These are phyloP conservation scores for Monochamus alternatus DNA, from an alignment of 2,888 invertebrate species.

Conservation along the genomic window DNA sequence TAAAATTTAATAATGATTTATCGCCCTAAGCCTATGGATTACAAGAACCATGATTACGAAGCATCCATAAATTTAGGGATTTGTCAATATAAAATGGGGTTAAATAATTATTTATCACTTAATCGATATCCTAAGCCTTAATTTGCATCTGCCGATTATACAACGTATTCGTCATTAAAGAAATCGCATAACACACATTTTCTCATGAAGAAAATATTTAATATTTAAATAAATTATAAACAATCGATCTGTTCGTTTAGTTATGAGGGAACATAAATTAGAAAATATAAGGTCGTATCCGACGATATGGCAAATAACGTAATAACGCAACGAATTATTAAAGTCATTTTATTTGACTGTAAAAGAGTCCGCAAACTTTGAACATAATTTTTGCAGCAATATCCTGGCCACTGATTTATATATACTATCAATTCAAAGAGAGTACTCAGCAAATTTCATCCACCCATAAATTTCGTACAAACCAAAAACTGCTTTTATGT, in stretches of 20 bases:
- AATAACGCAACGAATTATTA: constrained; percentile 67
- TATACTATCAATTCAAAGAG: constrained; percentile 67
- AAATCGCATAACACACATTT: neutral
- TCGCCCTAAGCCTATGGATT: constrained; percentile 64
- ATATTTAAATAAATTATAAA: too few species aligned
- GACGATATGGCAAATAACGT: constrained; percentile 63
- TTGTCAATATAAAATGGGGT: constrained; percentile 66
- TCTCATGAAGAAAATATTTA: too few species aligned
- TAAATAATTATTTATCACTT: constrained; percentile 64
- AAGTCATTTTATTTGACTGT: constrained; percentile 66
- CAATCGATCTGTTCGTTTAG: neutral
- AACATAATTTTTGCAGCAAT: constrained; percentile 68
- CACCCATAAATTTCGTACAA: constrained; percentile 63
- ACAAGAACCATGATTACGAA: constrained; percentile 64
- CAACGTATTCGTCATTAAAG: neutral
- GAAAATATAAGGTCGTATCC: constrained; percentile 49
- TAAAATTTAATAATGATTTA: constrained; percentile 65
- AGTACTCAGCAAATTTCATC: constrained; percentile 68
- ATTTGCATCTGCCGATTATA: constrained; percentile 17
- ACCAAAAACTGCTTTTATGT: constrained; percentile 64
- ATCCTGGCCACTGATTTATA: constrained; percentile 67
- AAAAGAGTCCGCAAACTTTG: constrained; percentile 67
- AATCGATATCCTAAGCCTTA: constrained; percentile 50
- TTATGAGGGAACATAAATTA: neutral
- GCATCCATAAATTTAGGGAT: constrained; percentile 63